phyloP scores from a whole-genome alignment of 2,797 vertebrate genomes.

The Graptemys geographica region DNA sequence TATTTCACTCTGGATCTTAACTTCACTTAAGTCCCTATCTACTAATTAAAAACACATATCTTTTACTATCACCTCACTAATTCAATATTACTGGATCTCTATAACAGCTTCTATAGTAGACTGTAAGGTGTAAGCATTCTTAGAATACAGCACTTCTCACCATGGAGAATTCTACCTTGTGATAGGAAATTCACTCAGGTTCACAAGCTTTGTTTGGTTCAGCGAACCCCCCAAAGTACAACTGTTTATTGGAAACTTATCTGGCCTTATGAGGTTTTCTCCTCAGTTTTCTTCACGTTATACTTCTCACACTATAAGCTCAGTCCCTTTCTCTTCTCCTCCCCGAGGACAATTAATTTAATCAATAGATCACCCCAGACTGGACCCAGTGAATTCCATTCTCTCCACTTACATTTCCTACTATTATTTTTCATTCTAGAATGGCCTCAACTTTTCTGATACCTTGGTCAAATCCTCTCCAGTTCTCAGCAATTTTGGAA shows the following conservation, averaged over 20 bases:
- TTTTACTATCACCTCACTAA: background rate
- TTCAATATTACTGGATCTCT: background rate
- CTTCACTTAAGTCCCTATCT: background rate
- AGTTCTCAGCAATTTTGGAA: background rate
- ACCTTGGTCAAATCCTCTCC: background rate
- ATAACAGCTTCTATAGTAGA: background rate
- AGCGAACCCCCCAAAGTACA: background rate
- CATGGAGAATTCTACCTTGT: background rate
- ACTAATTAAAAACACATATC: background rate
- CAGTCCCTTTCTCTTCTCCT: background rate
- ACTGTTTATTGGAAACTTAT: background rate
- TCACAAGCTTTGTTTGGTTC: background rate
- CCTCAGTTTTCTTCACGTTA: background rate
- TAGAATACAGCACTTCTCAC: background rate
- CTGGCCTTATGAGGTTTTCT: background rate
- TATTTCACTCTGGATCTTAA: background rate
- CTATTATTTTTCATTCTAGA: background rate
- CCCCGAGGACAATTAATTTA: background rate
- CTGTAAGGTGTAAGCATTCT: background rate
- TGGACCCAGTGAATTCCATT: background rate
- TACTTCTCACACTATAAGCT: background rate
- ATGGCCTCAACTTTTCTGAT: background rate
- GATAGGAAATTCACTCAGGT: background rate
- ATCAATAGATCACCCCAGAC: background rate
- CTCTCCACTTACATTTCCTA: background rate